phyloP scores from a whole-genome alignment of 2,113 vertebrate species.

The Leiothrix lutea region DNA sequence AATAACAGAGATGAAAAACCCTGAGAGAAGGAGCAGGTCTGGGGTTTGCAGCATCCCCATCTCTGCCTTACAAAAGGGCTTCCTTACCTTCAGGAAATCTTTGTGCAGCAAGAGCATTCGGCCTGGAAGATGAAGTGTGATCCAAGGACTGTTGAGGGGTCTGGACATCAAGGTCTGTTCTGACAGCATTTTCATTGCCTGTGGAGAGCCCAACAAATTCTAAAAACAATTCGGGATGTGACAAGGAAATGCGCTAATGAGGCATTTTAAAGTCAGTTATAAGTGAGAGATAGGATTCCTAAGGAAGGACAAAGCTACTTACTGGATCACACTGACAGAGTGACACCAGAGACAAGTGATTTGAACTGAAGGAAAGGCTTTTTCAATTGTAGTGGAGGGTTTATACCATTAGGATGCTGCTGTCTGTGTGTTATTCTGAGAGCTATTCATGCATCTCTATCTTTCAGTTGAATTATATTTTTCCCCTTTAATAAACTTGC shows the following conservation, averaged over 20 bases:
- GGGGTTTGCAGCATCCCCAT: not conserved
- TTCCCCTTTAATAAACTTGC: slow-evolving; percentile 38
- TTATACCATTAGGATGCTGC: not conserved
- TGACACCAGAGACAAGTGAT: not conserved
- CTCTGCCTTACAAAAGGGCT: not conserved
- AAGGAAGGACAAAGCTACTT: not conserved
- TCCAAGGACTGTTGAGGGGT: not conserved
- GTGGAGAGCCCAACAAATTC: not conserved
- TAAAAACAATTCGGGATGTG: not conserved
- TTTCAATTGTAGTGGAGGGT: not conserved
- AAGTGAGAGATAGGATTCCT: not conserved
- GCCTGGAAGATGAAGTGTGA: not conserved
- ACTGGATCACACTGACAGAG: not conserved
- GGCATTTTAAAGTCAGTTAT: not conserved
- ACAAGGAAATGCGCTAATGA: not conserved
- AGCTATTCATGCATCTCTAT: not conserved
- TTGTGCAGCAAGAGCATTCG: not conserved
- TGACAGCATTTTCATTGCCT: not conserved
- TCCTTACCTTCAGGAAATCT: not conserved
- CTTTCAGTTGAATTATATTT: slow-evolving; percentile 6
- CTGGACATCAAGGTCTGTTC: rapidly evolving
- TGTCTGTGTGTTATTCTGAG: not conserved
- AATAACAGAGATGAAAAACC: not conserved
- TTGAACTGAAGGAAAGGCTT: not conserved
- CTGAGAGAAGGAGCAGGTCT: not conserved